Evolutionary conservation across 1,140 invertebrate genomes (phyloP).

Genomic region (Oreohelix idahoensis): DNA sequence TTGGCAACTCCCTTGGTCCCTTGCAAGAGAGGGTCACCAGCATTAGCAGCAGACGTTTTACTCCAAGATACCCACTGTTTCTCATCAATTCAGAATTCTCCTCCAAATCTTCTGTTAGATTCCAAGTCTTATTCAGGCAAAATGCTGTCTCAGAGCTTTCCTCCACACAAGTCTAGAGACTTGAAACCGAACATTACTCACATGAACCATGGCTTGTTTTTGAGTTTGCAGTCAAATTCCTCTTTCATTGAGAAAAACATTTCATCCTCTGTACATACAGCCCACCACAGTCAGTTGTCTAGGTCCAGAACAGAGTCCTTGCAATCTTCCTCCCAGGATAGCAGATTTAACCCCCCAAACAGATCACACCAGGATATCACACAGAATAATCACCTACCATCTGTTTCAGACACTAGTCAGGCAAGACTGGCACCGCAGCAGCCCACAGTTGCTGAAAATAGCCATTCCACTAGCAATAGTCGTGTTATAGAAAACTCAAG

Average conservation of each 20-base stretch:
- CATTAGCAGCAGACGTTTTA: conserved; percentile 18
- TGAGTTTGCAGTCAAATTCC: conserved; percentile 4
- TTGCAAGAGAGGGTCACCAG: neutral
- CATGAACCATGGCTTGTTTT: neutral
- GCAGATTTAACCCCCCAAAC: neutral
- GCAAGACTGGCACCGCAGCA: neutral
- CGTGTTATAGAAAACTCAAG: conserved; percentile 9
- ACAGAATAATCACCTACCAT: neutral
- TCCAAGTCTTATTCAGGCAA: conserved; percentile 1
- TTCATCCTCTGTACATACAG: neutral
- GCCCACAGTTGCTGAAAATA: neutral
- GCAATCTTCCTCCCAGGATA: neutral
- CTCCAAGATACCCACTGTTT: conserved; percentile 11
- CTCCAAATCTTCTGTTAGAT: conserved; percentile 17
- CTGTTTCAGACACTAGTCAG: neutral
- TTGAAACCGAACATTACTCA: conserved; percentile 1
- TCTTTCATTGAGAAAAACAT: neutral
- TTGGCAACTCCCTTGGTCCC: neutral
- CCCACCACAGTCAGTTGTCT: neutral
- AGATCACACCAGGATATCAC: neutral
- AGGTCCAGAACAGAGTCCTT: neutral
- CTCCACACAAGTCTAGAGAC: conserved; percentile 33
- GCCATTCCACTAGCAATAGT: conserved; percentile 12
- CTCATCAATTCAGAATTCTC: conserved; percentile 7
- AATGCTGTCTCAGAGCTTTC: conserved; percentile 37